Evolutionary conservation across 92 coral and sea anemone species (phyloP), one percentile per base, ranked within the genome.

Genomic region (Pocillopora meandrina): DNA sequence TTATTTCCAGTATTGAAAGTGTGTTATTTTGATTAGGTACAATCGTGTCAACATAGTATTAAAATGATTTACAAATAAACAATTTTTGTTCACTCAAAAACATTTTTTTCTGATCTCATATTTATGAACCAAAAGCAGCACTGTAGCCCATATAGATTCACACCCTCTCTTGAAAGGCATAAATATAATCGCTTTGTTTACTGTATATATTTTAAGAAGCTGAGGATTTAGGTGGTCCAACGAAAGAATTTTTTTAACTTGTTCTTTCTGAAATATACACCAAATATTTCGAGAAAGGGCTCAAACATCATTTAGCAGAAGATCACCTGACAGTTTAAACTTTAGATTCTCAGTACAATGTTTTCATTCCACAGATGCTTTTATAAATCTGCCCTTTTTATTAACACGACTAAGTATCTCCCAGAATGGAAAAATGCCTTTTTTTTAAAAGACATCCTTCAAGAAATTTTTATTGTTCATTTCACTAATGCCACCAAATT

Each of bases 281-380:
- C 59, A 84, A 78, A 71, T 89, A 89, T 75, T 89, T 89, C 36
- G 84, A 89, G 70, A 84, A 89, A 68, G 92, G 92, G 11, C 72
- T 89, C 57, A 89, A 84, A 64, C 78, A 89, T 47, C 86, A 84
- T 52, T 35, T 89, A 1, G 79, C 89, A 18, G 89, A 89, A 49
- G 92, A 89, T 72, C 84, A 89, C 87, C 76, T 76, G 71, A 78
- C 81, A 69, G 88, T 84, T 17, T 88, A 78, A 61, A 33, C 20
- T n/a, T 60, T 36, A 56, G 57, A 78, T 61, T 78, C 60, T 63
- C 71, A 62, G 83, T 78, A 78, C 55, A 78, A 23, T 78, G 42
- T 62, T 35, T 78, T 23, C 49, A 1, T 79, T 80, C 84, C 84
- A 61, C 34, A 57, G 62, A 42, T 63, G 1, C 74, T 65, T 63